phyloP scores from a whole-genome alignment of 2,888 invertebrate genomes.

The Blomia tropicalis region DNA sequence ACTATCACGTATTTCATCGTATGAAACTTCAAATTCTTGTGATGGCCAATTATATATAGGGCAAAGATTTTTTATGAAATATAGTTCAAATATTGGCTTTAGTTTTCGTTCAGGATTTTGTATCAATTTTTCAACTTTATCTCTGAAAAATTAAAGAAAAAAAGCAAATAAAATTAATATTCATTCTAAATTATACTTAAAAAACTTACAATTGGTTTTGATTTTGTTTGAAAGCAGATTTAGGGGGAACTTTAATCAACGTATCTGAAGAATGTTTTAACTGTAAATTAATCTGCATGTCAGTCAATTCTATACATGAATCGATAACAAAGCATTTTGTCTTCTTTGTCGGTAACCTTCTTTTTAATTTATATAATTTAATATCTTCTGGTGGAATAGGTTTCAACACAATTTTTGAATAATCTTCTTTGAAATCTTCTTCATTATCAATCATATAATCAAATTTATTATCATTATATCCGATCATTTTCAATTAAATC shows the following conservation, averaged over 20 bases:
- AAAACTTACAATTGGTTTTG: neutral
- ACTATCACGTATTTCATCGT: neutral
- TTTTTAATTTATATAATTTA: neutral
- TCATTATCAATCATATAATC: neutral
- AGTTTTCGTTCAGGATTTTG: slow-evolving; percentile 2
- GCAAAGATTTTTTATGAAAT: neutral
- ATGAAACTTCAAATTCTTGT: neutral
- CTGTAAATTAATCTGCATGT: neutral
- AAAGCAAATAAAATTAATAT: neutral
- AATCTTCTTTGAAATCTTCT: neutral
- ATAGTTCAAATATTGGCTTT: neutral
- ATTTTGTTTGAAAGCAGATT: neutral
- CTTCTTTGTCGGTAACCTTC: neutral
- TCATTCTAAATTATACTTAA: neutral
- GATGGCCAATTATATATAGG: neutral
- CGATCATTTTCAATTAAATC: no score
- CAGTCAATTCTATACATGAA: neutral
- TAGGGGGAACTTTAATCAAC: neutral
- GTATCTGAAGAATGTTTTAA: neutral
- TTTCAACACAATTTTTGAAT: neutral
- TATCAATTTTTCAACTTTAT: slow-evolving; percentile 3
- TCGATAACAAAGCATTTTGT: neutral
- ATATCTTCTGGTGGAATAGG: neutral
- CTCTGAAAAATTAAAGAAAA: neutral
- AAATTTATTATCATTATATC: neutral